Base-by-base conservation (phyloP, 2,888 invertebrate genomes). In the Tenthredo amoena region DNA sequence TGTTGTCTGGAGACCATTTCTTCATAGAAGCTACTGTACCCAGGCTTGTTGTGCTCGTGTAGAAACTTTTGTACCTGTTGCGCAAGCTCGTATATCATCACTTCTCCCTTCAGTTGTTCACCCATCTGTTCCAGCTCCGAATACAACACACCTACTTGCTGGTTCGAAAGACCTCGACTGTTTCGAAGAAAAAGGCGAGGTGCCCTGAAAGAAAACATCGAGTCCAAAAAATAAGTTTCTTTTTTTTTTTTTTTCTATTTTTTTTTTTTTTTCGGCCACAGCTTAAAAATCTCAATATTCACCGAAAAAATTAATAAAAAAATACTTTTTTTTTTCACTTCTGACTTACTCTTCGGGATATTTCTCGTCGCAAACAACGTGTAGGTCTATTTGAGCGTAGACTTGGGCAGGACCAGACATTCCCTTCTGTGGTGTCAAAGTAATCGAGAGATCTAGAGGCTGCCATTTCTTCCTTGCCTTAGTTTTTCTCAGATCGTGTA, bases 51-150 rank as follows among this genome's bases (percentile, higher is more conserved):
- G 93, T 98, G 96, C 34, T 96, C 94, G 87, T 97, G 96, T 0
- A 99, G 95, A 92, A 97, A 98, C 91, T 96, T 96, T 95, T 97
- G 96, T 0, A 97, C 96, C 91, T 96, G 95, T 90, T 97, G 96
- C 1, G 97, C 96, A 74, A 99, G 93, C 89, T 98, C 96, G 91
- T 96, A 97, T 88, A 99, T 97, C 97, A 98, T 98, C 43, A 97
- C 98, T 94, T 97, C 97, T 0, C 98, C 98, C 84, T 95, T 95
- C 21, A 96, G 87, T 87, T 94, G 91, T 62, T 92, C 87, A 0
- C 97, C 96, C 88, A 96, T 92, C 0, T 94, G 89, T 83, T 95
- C 94, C 50, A 98, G 91, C 88, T 97, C 96, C 5, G 93, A 91
- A 37, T 96, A 93, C 7, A 99, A 93, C 85, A 95, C 94, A 0